Base-by-base conservation (phyloP, 1,140 invertebrate species). In the Solenopsis invicta region DNA sequence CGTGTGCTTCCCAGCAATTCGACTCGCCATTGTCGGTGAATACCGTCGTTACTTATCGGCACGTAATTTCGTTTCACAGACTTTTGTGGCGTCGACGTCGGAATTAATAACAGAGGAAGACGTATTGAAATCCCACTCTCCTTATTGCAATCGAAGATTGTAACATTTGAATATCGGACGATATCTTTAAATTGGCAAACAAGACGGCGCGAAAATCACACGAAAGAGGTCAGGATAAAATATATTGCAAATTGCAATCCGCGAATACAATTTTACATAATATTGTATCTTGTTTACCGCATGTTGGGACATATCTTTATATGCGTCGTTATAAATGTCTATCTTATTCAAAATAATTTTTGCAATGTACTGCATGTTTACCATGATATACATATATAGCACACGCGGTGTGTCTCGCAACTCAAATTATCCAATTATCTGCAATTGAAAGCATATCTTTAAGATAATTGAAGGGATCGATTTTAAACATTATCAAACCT, bases 1-100 rank as follows among this genome's bases (percentile, higher is more conserved):
- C 93, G 90, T 92, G 85, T 88, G 90, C 67, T 84, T 71, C 86
- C 69, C 62, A 90, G 85, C 90, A 84, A 89, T 90, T 88, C 92
- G 92, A 92, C 88, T 91, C 91, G 84, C 92, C 91, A 94, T 94
- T 93, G 93, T 93, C 91, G 87, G 88, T 88, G 88, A 93, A 67
- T n/a, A n/a, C 56, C 41, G 50, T 94, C 92, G 90, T 94, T 94
- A 93, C 93, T 94, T 94, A 94, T 94, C 88, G 91, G 85, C 72
- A 71, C 85, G 66, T 86, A 88, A 90, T 89, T 90, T 84, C 86
- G 76, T 90, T 90, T 90, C 86, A 90, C 59, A 82, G 21, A 90
- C 90, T 90, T 90, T 90, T 89, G 76, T 87, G 37, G 71, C 69
- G n/a, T 54, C 62, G 67, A 52, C 12, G 45, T 71, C 50, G 48